Evolutionary conservation across 2,113 vertebrate species (phyloP).

Genomic region (Xenopus tropicalis): UCB_Xtro_10.0 CM004445.2:138647501-138648000

Average conservation of each 20-base stretch:
- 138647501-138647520: not conserved
- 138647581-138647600: not conserved
- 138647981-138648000: no score
- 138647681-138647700: not conserved
- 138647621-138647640: not conserved
- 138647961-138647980: no score
- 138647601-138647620: slow-evolving; percentile 8
- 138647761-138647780: no score
- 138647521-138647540: not conserved
- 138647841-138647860: no score
- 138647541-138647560: not conserved
- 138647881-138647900: no score
- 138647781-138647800: no score
- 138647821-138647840: no score
- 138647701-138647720: not conserved
- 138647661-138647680: not conserved
- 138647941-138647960: no score
- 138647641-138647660: not conserved
- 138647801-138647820: no score
- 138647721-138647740: not conserved
- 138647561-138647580: not conserved
- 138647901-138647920: no score
- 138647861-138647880: no score
- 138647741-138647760: not conserved
- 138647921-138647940: no score